Base-by-base conservation (phyloP, 2,113 vertebrate species). In the Osmerus eperlanus region DNA sequence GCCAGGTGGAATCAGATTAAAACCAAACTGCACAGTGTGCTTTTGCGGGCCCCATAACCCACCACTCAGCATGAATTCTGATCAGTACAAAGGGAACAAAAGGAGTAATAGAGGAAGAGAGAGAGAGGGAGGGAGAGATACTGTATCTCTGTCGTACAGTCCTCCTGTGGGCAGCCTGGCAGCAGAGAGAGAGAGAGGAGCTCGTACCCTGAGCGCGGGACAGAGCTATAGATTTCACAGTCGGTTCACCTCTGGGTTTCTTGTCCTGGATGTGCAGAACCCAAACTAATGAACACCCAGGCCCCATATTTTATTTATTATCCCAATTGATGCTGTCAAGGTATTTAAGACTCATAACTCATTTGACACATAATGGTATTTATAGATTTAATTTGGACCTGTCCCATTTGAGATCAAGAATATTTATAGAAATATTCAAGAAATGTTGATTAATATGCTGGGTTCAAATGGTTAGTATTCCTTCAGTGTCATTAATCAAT, bases 1-100 rank as follows among this genome's bases (percentile, higher is more conserved):
- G 78, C 86, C 81, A 81, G 81, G 80, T 87, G 87, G 88, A 91
- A 92, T 92, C 91, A 89, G 90, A 93, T 92, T 91, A 91, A 87
- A 87, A 89, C 84, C 85, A 88, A 91, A 90, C 91, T 86, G 86
- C 82, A 77, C 86, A 83, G 86, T 90, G 88, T 85, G 88, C 90
- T 84, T 86, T 89, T 85, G 84, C 69, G 69, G 83, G 82, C 76
- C 83, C 81, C 81, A 84, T 88, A 89, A 86, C 80, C 79, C 84
- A 86, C 78, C 76, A 86, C 89, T 90, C 91, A 88, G 86, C 89
- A 88, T 92, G 90, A 92, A 91, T 91, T 89, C 88, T 87, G 90
- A 93, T 91, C 81, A 78, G 81, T 85, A 82, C 85, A 87, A 84
- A 89, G 81, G 84, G 88, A 90, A 89, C 87, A 89, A 90, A 89